These are phyloP conservation scores for Sarcophaga caerulescens DNA, from an alignment of 2,888 invertebrate genomes.

Conservation along the genomic window DNA sequence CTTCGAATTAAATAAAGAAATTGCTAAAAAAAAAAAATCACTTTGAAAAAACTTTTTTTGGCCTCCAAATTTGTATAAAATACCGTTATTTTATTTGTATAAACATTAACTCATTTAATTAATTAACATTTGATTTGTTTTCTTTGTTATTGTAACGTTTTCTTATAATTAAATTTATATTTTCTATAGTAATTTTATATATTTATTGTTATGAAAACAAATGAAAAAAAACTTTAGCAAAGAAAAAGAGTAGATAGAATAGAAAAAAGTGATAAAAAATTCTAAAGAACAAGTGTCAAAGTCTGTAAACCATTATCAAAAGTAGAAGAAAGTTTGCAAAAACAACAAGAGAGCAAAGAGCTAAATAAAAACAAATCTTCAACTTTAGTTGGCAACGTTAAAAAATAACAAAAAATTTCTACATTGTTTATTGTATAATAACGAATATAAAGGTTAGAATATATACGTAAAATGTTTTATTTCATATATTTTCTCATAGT, in stretches of 20 bases:
- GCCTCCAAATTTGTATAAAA: constrained; percentile 15
- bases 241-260: constrained; percentile 31
- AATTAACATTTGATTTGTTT: not conserved
- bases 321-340: not conserved
- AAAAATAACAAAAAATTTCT: no score
- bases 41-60: constrained; percentile 9
- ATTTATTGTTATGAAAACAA: constrained; percentile 65
- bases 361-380: not conserved
- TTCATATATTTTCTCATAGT: no score
- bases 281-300: constrained; percentile 38
- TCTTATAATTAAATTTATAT: constrained; percentile 27
- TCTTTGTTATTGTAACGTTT: not conserved
- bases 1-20: not conserved
- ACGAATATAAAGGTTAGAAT: no score
- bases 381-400: not conserved
- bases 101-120: not conserved
- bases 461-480: no score
- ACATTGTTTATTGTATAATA: no score
- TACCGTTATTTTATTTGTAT: not conserved
- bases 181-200: not conserved
- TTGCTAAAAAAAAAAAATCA: constrained; percentile 1
- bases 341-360: not conserved
- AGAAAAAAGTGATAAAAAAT: constrained; percentile 29
- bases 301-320: not conserved
- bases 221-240: constrained; percentile 38